Evolutionary conservation across 2,888 invertebrate genomes (phyloP).

Genomic region (Synergus itoensis): DNA sequence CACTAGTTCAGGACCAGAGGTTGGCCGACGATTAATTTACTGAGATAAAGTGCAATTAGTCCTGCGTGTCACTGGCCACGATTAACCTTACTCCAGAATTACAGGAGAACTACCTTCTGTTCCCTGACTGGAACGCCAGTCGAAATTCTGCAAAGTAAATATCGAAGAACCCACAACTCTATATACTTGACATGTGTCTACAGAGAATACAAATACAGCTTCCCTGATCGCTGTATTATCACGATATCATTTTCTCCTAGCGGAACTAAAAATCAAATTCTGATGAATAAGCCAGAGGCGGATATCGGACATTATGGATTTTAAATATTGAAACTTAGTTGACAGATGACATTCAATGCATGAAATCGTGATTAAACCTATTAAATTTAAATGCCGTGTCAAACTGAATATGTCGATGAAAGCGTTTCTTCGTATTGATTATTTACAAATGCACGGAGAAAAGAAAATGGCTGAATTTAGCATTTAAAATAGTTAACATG

Average conservation of each 20-base stretch:
- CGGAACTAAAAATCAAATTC: not conserved
- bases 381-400: not conserved
- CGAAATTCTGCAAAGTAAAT: not conserved
- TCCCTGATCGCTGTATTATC: not conserved
- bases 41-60: slow-evolving; percentile 72
- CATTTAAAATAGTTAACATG: no score
- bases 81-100: slow-evolving; percentile 62
- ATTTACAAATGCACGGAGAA: no score
- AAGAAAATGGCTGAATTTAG: no score
- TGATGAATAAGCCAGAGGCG: not conserved
- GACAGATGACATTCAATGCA: not conserved
- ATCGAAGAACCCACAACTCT: not conserved
- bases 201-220: no score
- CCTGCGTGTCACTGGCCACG: slow-evolving; percentile 67
- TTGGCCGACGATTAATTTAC: slow-evolving; percentile 69
- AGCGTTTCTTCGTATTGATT: no score
- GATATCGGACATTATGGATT: not conserved
- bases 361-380: not conserved
- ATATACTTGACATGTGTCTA: not conserved
- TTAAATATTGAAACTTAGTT: not conserved
- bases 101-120: slow-evolving; percentile 44
- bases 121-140: slow-evolving; percentile 30
- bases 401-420: not conserved
- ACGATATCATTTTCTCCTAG: no score
- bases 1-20: slow-evolving; percentile 60